A percentile compares a stretch with the other conserved stretches of the same genome.
These are phyloP conservation scores for Pandemis heparana DNA, from an alignment of 2,888 invertebrate species.

Conservation along the genomic window DNA sequence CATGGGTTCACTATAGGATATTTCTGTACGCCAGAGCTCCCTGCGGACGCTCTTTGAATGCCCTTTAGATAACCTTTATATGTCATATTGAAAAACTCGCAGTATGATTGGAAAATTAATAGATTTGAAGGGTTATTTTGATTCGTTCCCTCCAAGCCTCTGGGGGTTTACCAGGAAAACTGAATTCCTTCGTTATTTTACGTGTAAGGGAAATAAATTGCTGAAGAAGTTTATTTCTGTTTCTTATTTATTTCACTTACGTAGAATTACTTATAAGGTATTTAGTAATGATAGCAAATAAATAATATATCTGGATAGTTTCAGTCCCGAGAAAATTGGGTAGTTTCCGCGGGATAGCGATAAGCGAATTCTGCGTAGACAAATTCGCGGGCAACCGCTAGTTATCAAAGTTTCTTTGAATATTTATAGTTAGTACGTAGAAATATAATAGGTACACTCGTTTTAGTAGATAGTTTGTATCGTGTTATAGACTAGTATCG, in stretches of 20 bases:
- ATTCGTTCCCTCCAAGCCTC: not conserved
- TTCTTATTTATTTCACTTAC: not conserved
- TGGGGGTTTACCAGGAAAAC: not conserved
- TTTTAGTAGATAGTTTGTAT: no score
- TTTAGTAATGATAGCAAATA: no score
- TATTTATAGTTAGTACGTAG: no score
- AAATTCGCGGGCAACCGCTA: no score
- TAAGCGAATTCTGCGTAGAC: no score
- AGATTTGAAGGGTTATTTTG: slow-evolving; percentile 27
- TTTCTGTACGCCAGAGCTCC: not conserved
- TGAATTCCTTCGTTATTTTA: not conserved
- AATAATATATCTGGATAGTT: no score
- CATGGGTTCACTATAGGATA: slow-evolving; percentile 3
- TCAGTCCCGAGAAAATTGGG: no score
- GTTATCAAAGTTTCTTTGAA: no score
- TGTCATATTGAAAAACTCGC: slow-evolving; percentile 8
- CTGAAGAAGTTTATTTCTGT: not conserved
- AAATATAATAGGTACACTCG: no score
- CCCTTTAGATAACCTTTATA: slow-evolving; percentile 22
- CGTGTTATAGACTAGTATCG: no score
- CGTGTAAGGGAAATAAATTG: not conserved
- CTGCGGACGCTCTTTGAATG: slow-evolving; percentile 19
- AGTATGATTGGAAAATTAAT: slow-evolving; percentile 29
- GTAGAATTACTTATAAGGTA: not conserved
- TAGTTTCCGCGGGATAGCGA: no score